phyloP scores from a whole-genome alignment of 2,113 vertebrate genomes.

The Melanotaenia duboulayi region DNA sequence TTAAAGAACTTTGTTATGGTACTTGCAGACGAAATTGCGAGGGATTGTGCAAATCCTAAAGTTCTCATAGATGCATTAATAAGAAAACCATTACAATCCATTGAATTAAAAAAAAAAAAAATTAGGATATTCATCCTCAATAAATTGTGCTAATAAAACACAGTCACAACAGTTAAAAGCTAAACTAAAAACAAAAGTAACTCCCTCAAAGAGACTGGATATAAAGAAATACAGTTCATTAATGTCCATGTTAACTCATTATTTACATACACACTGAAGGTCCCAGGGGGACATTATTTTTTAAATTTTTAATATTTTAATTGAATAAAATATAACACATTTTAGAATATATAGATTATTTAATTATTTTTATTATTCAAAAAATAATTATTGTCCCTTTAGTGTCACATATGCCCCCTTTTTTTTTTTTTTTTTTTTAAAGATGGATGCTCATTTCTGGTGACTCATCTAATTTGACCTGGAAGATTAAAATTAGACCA shows the following conservation, averaged over 20 bases:
- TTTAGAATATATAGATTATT: not conserved
- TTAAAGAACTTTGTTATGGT: conserved; percentile 22
- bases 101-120: not conserved
- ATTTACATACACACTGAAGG: conserved; percentile 35
- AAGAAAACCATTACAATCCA: not conserved
- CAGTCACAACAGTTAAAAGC: conserved; percentile 13
- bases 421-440: not conserved
- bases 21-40: conserved; percentile 33
- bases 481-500: not conserved
- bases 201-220: not conserved
- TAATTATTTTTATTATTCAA: too few species aligned
- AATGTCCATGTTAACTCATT: conserved; percentile 26
- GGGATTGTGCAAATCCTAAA: conserved; percentile 57
- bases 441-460: not conserved
- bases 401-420: too few species aligned
- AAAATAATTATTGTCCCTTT: too few species aligned
- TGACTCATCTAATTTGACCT: not conserved
- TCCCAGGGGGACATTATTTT: conserved; percentile 34
- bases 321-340: not conserved
- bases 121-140: not conserved
- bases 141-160: not conserved
- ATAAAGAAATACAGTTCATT: not conserved
- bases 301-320: conserved; percentile 34
- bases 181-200: conserved; percentile 1
- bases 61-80: conserved; percentile 24